phyloP scores from a whole-genome alignment of 2,113 vertebrate genomes.

The Mirounga angustirostris region DNA sequence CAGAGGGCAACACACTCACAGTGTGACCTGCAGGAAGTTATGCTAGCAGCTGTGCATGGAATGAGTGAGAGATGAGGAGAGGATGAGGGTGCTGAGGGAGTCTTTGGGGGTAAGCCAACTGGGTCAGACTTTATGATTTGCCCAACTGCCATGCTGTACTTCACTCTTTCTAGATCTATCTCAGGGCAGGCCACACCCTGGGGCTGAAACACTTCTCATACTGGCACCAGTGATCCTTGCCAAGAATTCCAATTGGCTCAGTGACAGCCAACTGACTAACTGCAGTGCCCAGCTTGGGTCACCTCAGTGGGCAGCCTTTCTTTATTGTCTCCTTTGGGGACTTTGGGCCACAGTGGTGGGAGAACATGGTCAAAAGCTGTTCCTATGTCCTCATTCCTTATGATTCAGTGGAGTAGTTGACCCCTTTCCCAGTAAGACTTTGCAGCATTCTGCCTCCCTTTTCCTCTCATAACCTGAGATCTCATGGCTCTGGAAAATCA shows the following conservation, averaged over 20 bases:
- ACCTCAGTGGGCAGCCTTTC: not conserved
- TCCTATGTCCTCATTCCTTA: not conserved
- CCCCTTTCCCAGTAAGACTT: not conserved
- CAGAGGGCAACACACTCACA: not conserved
- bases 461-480: not conserved
- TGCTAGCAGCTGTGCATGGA: not conserved
- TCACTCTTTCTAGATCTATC: not conserved
- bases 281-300: not conserved
- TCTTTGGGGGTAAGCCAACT: not conserved
- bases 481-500: conserved; percentile 21
- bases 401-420: not conserved
- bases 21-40: not conserved
- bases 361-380: not conserved
- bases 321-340: not conserved
- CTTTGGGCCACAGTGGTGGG: not conserved
- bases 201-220: not conserved
- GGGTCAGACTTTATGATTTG: not conserved
- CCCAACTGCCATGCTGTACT: not conserved
- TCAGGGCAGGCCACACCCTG: not conserved
- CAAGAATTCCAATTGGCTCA: not conserved
- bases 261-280: not conserved
- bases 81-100: not conserved
- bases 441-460: not conserved
- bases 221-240: not conserved
- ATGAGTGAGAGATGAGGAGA: not conserved